Percentiles rank a stretch among this genome's conserved stretches.
Conservation (phyloP, 1,140 invertebrate species). For the Drosophila serrata region DNA sequence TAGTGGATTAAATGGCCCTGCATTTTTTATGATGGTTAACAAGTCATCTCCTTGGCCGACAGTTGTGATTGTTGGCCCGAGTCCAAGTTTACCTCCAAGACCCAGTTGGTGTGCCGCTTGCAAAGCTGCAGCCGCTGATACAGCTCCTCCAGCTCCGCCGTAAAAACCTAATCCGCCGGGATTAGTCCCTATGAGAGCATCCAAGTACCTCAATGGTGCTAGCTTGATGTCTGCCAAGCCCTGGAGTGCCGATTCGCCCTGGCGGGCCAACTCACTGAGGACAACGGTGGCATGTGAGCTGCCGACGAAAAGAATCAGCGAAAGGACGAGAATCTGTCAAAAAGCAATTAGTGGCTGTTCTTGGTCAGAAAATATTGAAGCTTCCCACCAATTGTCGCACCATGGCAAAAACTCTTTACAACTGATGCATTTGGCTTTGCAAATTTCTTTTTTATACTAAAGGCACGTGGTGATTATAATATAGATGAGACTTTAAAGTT, state of each 20-base stretch:
- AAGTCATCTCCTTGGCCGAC: constrained; percentile 31
- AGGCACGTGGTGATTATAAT: constrained; percentile 32
- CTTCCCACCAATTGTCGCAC: constrained; percentile 32
- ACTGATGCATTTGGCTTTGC: constrained; percentile 21
- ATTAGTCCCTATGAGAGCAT: constrained; percentile 26
- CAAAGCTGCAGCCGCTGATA: constrained; percentile 11
- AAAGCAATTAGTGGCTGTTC: not conserved
- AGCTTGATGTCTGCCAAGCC: constrained; percentile 32
- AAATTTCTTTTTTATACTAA: constrained; percentile 48
- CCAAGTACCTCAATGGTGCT: constrained; percentile 30
- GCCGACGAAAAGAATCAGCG: constrained; percentile 25
- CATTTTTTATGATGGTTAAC: constrained; percentile 42
- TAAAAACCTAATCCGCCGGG: constrained; percentile 8
- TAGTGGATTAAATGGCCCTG: not conserved
- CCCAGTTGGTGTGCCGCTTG: constrained; percentile 9
- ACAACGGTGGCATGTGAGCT: constrained; percentile 28
- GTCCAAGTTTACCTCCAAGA: not conserved
- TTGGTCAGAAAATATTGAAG: no score
- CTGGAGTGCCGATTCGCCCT: constrained; percentile 18
- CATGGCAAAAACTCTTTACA: constrained; percentile 13
- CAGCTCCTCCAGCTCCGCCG: not conserved
- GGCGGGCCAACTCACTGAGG: constrained; percentile 21
- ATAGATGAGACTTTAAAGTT: constrained; percentile 26
- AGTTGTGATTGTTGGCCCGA: constrained; percentile 5
- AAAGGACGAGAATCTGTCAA: constrained; percentile 37